Base-by-base conservation (phyloP, 2,888 invertebrate genomes). In the Anaspis maculata region DNA sequence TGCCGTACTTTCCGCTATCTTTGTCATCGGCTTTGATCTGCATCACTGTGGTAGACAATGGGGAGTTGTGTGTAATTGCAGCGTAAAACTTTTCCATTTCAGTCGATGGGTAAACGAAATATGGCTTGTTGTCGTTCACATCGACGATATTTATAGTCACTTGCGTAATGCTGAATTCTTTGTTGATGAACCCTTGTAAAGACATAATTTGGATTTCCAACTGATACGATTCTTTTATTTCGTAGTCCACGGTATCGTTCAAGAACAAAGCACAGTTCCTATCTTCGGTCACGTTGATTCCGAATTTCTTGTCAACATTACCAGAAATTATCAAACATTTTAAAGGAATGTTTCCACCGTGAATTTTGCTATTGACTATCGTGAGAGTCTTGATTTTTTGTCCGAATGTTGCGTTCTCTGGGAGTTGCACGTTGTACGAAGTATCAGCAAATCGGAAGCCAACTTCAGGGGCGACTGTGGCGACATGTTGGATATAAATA, bases 371-470 rank as follows among this genome's bases (percentile, higher is more conserved):
- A 58, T 86, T 86, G 39, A 86, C 73, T 6, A 89, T 76, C 1
- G 84, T 79, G 30, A 90, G 61, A 3, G 74, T 73, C 54, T 84
- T 76, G 6, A 89, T 71, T 10, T 80, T 60, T 2, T 78, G 75
- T 10, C 79, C 78, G 26, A 76, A 72, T 0, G 71, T 67, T 0
- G 81, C 74, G 61, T 87, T 82, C 63, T 94, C 94, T 0, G 80
- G 77, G 0, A 92, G 72, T 38, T 88, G 84, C 1, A 87, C 79
- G 28, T 82, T 83, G 59, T 90, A 92, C 0, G 82, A 73, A 27
- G 84, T 85, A 55, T 92, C 91, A 3, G 86, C 85, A 58, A 94
- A 94, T 1, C 91, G 84, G 15, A 92, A 69, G 1, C 87, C 87
- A 3, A 81, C 77, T 70, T 84, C 76, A 3, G 77, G 75, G 1